These are phyloP conservation scores for Clarias fuscus DNA, from an alignment of 2,797 vertebrate genomes.

Conservation along the genomic window DNA sequence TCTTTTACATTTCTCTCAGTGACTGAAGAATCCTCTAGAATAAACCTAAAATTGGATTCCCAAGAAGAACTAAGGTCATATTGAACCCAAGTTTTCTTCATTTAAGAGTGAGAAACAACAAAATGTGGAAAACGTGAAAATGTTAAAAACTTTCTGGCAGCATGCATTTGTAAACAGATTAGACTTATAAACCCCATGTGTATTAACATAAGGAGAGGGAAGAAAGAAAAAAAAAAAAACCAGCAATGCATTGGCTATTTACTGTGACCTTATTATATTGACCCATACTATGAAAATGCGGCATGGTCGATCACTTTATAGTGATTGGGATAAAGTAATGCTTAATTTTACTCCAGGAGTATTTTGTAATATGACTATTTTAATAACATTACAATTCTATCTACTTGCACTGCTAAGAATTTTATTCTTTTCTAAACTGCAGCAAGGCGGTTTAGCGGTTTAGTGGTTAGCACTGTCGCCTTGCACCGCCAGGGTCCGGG, in stretches of 20 bases:
- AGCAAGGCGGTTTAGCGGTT: too few relatives aligned
- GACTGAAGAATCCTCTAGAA: not conserved
- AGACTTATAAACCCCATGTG: not conserved
- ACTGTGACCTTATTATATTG: not conserved
- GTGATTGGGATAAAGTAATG: not conserved
- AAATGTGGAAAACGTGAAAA: too few relatives aligned
- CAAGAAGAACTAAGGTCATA: not conserved
- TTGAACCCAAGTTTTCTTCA: not conserved
- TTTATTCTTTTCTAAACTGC: conserved; percentile 80
- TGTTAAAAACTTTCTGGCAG: too few relatives aligned
- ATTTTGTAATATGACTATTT: not conserved
- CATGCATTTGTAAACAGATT: too few relatives aligned
- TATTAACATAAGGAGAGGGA: not conserved
- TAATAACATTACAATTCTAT: not conserved
- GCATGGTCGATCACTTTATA: not conserved
- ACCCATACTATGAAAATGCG: not conserved
- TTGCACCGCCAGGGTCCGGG: too few relatives aligned
- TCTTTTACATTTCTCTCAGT: not conserved
- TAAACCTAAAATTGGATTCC: not conserved
- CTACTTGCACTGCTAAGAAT: conserved; percentile 73
- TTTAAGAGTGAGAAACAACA: too few relatives aligned
- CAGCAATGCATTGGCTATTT: not conserved
- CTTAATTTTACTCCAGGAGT: not conserved
- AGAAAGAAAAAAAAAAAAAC: not conserved
- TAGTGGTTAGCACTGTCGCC: too few relatives aligned